Percentiles rank a stretch among this genome's conserved stretches.
Conservation (phyloP, 1,140 invertebrate genomes). For the Neodiprion fabricii region DNA sequence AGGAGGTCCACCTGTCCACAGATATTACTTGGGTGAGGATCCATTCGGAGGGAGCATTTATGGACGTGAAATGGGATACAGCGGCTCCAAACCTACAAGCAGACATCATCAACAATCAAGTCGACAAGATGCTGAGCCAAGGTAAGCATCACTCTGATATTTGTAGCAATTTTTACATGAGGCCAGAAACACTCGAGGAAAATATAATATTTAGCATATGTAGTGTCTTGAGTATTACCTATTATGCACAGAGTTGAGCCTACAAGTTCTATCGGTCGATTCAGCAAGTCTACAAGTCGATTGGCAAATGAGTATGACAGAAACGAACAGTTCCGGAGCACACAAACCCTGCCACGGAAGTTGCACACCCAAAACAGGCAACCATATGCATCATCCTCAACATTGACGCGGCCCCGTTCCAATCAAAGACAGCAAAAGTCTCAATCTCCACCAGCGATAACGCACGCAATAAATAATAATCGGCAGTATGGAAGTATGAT, state of each 20-base stretch:
- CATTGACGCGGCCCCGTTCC: constrained; percentile 13
- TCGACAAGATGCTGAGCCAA: constrained; percentile 9
- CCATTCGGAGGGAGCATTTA: constrained; percentile 82
- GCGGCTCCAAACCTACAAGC: constrained; percentile 58
- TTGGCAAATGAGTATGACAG: constrained; percentile 64
- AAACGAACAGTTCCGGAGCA: constrained; percentile 68
- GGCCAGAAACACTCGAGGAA: not conserved
- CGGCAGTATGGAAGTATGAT: constrained; percentile 72
- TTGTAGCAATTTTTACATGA: not conserved
- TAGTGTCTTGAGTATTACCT: not conserved
- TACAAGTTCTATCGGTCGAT: constrained; percentile 69
- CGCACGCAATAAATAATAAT: constrained; percentile 58
- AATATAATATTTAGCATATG: not conserved
- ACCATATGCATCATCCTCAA: constrained; percentile 52
- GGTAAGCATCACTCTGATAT: not conserved
- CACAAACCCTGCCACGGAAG: constrained; percentile 81
- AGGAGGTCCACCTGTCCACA: constrained; percentile 67
- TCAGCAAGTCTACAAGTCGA: constrained; percentile 79
- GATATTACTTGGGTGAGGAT: constrained; percentile 84
- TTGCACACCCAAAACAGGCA: constrained; percentile 57
- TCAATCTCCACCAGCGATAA: constrained; percentile 7
- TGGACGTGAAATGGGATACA: constrained; percentile 80
- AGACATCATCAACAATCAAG: constrained; percentile 37
- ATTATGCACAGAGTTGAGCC: constrained; percentile 36
- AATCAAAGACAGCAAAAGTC: constrained; percentile 6